Evolutionary conservation across 2,113 vertebrate genomes (phyloP).

Genomic region (Solea senegalensis): DNA sequence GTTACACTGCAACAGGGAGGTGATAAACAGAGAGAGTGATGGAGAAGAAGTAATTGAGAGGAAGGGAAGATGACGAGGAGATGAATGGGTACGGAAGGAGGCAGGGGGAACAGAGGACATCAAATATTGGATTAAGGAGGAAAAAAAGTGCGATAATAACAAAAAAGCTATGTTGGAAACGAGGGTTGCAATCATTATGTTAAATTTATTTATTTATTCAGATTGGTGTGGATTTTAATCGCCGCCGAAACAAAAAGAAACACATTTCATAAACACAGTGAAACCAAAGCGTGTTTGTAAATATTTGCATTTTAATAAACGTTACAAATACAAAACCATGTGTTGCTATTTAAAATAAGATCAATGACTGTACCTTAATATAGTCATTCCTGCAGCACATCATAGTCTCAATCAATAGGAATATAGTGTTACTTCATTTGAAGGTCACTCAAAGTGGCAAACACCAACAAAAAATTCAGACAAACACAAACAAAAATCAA

Average conservation of each 20-base stretch:
- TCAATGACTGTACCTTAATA: not conserved
- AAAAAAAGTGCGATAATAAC: not conserved
- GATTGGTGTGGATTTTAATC: too few relatives aligned
- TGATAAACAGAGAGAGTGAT: slow-evolving; percentile 23
- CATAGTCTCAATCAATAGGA: not conserved
- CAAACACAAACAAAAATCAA: not conserved
- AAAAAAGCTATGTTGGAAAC: not conserved
- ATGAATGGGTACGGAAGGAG: not conserved
- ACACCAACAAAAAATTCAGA: not conserved
- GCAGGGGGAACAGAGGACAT: not conserved
- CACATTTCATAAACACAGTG: too few relatives aligned
- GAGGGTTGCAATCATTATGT: too few relatives aligned
- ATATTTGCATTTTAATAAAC: too few relatives aligned
- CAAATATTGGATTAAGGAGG: not conserved
- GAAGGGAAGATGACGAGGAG: not conserved
- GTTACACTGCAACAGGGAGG: slow-evolving; percentile 58
- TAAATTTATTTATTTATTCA: too few relatives aligned
- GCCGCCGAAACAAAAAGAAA: too few relatives aligned
- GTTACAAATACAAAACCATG: too few relatives aligned
- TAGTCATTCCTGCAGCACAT: not conserved
- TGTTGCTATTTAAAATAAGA: too few relatives aligned
- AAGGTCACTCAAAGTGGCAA: not conserved
- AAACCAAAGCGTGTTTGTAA: too few relatives aligned
- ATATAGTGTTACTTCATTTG: not conserved
- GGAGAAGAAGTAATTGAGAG: slow-evolving; percentile 5